Conservation (phyloP, 2,797 vertebrate genomes). For the Notoglanidium macrostoma region DNA sequence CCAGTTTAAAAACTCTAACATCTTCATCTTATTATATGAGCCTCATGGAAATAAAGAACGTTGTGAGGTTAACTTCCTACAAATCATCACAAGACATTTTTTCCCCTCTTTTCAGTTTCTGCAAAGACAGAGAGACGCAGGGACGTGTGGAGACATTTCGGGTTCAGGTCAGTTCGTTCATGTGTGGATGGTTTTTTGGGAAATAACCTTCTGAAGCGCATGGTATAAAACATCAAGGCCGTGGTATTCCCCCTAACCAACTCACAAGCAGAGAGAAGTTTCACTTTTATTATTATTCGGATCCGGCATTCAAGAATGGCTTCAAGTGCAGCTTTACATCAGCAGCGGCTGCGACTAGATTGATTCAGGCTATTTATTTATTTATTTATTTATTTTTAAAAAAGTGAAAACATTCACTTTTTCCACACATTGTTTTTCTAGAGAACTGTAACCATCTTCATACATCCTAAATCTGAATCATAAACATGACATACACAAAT, state of each 20-base stretch:
- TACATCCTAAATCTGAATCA: neutral
- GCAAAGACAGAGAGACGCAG: neutral
- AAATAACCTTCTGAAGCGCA: constrained; percentile 50
- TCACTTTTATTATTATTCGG: constrained; percentile 49
- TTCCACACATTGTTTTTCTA: neutral
- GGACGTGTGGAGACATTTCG: constrained; percentile 1
- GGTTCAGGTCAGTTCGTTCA: constrained; percentile 23
- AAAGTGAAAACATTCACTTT: neutral
- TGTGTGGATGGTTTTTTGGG: constrained; percentile 47
- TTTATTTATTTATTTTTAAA: neutral
- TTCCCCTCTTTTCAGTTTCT: neutral
- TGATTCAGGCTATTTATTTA: neutral
- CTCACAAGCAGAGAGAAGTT: constrained; percentile 44
- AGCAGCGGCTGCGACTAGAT: neutral
- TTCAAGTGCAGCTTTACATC: neutral
- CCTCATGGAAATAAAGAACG: neutral
- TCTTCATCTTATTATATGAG: neutral
- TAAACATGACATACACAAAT: neutral
- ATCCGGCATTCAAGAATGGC: constrained; percentile 31
- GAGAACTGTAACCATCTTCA: neutral
- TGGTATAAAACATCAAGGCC: constrained; percentile 43
- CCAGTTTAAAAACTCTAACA: neutral
- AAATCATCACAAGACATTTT: neutral
- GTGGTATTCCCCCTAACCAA: constrained; percentile 56
- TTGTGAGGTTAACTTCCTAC: neutral